Conservation (phyloP, 1,140 invertebrate species). For the Sesamia nonagrioides region DNA sequence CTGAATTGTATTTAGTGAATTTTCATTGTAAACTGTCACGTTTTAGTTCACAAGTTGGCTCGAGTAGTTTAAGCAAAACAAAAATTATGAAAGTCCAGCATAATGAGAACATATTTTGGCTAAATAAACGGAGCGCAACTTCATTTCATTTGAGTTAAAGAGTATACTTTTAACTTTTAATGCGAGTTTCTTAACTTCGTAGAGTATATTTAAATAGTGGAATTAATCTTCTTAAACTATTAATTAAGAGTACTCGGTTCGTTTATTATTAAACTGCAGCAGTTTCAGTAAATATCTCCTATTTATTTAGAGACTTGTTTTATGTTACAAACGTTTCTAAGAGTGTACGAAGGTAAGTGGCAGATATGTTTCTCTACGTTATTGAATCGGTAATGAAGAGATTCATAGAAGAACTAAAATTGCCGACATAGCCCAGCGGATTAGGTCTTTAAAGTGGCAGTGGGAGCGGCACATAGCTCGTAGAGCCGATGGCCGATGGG, state of each 20-base stretch:
- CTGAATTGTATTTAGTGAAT: slow-evolving; percentile 70
- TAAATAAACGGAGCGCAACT: slow-evolving; percentile 26
- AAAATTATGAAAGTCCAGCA: slow-evolving; percentile 18
- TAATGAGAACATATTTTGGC: slow-evolving; percentile 28
- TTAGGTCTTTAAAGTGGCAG: too few relatives aligned
- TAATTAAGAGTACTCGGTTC: slow-evolving; percentile 17
- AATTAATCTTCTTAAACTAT: slow-evolving; percentile 39
- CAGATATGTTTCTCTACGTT: too few relatives aligned
- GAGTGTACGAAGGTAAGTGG: slow-evolving; percentile 2
- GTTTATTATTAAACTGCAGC: slow-evolving; percentile 29
- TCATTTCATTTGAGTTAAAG: slow-evolving; percentile 36
- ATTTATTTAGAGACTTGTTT: slow-evolving; percentile 1
- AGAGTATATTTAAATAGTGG: slow-evolving; percentile 39
- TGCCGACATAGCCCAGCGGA: background rate
- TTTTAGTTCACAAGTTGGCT: slow-evolving; percentile 22
- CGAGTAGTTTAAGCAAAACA: slow-evolving; percentile 19
- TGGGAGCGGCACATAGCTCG: too few relatives aligned
- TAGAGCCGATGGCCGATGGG: too few relatives aligned
- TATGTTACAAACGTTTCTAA: background rate
- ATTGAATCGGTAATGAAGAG: too few relatives aligned
- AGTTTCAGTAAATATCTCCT: slow-evolving; percentile 17
- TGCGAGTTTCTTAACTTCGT: slow-evolving; percentile 40
- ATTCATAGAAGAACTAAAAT: too few relatives aligned
- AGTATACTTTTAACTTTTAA: slow-evolving; percentile 42
- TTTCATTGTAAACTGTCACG: slow-evolving; percentile 48